Percentiles rank a stretch among this genome's conserved stretches.
These are phyloP conservation scores for Meloe dianella DNA, from an alignment of 2,888 invertebrate species.

Conservation along the genomic window DNA sequence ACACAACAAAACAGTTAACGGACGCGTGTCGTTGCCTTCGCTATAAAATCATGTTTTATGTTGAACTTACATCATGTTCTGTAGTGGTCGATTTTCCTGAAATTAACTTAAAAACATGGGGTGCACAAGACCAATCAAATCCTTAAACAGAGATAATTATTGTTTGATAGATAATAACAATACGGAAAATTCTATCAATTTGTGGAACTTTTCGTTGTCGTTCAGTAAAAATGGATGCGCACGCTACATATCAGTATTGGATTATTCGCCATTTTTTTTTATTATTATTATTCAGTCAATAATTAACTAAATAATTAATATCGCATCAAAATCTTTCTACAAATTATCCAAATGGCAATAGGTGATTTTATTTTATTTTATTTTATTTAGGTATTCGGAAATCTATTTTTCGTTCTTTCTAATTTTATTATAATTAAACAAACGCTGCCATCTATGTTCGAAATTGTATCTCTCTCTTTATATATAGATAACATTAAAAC, in stretches of 20 bases:
- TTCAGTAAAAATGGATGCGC: constrained; percentile 38
- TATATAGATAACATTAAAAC: constrained; percentile 41
- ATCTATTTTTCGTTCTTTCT: no score
- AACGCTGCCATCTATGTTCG: constrained; percentile 5
- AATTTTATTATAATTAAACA: neutral
- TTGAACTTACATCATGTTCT: constrained; percentile 54
- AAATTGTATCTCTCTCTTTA: neutral
- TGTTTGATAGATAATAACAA: no score
- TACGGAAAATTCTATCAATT: neutral
- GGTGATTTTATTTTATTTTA: neutral
- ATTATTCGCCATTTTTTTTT: constrained; percentile 30
- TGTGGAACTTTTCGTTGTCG: neutral
- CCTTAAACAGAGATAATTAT: no score
- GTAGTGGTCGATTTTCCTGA: constrained; percentile 49
- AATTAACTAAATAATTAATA: neutral
- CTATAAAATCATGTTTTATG: constrained; percentile 60
- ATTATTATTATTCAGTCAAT: constrained; percentile 20
- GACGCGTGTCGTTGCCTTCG: constrained; percentile 54
- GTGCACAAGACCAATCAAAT: no score
- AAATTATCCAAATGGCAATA: neutral
- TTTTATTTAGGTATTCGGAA: neutral
- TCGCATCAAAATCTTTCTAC: no score
- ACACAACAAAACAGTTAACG: constrained; percentile 53
- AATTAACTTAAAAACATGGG: no score
- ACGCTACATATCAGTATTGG: constrained; percentile 51